phyloP scores from a whole-genome alignment of 2,113 vertebrate genomes.

The Chaetodon trifascialis region DNA sequence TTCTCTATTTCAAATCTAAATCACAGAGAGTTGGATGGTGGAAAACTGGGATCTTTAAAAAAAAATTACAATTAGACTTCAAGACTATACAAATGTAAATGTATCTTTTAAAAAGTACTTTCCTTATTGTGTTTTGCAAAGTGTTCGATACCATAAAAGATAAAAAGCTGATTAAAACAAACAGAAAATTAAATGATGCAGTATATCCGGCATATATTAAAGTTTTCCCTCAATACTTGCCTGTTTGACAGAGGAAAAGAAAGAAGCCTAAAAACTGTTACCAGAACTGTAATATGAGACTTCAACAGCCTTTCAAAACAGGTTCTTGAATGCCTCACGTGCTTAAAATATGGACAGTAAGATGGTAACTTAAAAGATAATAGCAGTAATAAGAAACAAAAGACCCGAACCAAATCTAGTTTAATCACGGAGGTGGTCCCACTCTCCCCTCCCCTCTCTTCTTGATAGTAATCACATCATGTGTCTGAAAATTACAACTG shows the following conservation, averaged over 20 bases:
- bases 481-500: not conserved
- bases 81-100: not conserved
- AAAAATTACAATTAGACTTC: not conserved
- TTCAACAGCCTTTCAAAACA: not conserved
- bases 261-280: not conserved
- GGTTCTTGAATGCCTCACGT: not conserved
- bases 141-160: no score
- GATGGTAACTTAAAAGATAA: not conserved
- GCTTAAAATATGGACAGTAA: not conserved
- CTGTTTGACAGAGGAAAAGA: not conserved
- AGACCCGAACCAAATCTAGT: not conserved
- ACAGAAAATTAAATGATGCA: not conserved
- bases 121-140: no score
- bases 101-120: no score
- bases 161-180: not conserved
- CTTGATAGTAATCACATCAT: not conserved
- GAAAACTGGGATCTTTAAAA: no score
- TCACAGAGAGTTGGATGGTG: not conserved
- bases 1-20: not conserved
- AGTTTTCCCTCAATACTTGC: not conserved
- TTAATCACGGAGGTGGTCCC: not conserved
- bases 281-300: not conserved
- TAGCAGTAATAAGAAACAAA: not conserved
- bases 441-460: not conserved
- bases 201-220: no score